Evolutionary conservation across 2,888 invertebrate genomes (phyloP), one percentile per base, ranked within the genome.

Genomic region (Andrena marginata): DNA sequence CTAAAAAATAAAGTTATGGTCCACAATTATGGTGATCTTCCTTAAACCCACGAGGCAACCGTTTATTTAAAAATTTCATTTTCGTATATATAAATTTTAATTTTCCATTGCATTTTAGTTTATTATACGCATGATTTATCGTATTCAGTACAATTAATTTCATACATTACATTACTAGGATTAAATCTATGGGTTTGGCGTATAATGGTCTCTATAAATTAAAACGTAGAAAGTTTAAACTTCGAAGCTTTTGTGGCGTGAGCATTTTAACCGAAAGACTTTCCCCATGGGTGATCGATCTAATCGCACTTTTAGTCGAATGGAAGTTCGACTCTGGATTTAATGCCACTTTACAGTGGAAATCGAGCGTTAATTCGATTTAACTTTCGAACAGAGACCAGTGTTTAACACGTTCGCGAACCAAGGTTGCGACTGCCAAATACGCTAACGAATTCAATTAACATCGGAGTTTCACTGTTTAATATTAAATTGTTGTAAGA

Each of bases 311-410:
- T 67, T 51, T 51, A 20, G 5, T 26, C 26, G 65, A 23, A 65
- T 63, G 16, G 35, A 68, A 80, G 62, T 72, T 63, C 67, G 56
- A 68, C 48, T 71, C 68, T 63, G 68, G 67, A 56, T 68, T 26
- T 23, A 71, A 72, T 72, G 56, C n/a, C 62, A 59, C 68, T 63
- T 80, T 72, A n/a, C 63, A 42, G 63, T 31, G 72, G 63, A 72
- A 79, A 68, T 79, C 67, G 54, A 56, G 54, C 63, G 68, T 68
- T 26, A 72, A 78, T 79, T 71, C 29, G 62, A 72, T 79, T 79
- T 54, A 51, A 63, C 56, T 49, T 48, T 48, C 29, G 35, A 60
- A 49, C 35, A 7, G 49, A 29, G 70, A 26, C 59, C 16, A 65
- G 68, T 60, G 26, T 49, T 65, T 56, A 33, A 5, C 23, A 35